Percentiles rank a stretch among this genome's conserved stretches.
Conservation (phyloP, 2,797 vertebrate genomes). For the Microtus obscurus region DNA sequence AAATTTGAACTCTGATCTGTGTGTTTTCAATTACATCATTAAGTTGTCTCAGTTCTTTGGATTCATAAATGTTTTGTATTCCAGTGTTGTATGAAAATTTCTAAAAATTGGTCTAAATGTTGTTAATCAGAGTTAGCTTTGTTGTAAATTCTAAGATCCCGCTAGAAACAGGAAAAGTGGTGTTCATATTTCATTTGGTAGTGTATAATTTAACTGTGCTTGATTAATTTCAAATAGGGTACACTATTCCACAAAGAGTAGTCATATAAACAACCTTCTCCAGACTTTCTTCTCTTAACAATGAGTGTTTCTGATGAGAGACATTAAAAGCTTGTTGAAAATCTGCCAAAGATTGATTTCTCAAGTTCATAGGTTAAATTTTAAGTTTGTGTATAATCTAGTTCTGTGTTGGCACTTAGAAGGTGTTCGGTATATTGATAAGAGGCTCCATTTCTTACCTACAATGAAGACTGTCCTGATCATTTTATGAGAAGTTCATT, state of each 20-base stretch:
- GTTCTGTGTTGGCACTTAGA: conserved; percentile 18
- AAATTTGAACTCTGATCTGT: conserved; percentile 45
- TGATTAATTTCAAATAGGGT: conserved; percentile 36
- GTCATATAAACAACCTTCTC: conserved; percentile 42
- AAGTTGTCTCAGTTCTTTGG: conserved; percentile 43
- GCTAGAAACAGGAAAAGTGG: conserved; percentile 9
- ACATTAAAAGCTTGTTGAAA: conserved; percentile 38
- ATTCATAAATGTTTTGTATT: conserved; percentile 59
- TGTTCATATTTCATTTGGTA: conserved; percentile 49
- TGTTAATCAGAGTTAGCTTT: conserved; percentile 41
- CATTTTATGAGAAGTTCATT: conserved; percentile 38
- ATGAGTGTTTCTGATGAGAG: conserved; percentile 38
- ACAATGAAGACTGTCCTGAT: conserved; percentile 36
- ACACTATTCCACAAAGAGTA: conserved; percentile 32
- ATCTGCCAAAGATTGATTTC: conserved; percentile 32
- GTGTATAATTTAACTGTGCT: conserved; percentile 40
- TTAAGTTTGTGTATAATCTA: conserved; percentile 17
- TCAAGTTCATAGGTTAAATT: conserved; percentile 23
- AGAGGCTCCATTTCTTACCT: conserved; percentile 14
- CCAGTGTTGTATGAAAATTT: conserved; percentile 36
- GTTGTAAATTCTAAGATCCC: conserved; percentile 31
- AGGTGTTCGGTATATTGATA: background rate
- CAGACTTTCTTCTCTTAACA: conserved; percentile 54
- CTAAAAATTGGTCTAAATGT: conserved; percentile 52
- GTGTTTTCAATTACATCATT: background rate